Conservation (phyloP, 2,797 vertebrate genomes). For the Remorina albescens region DNA sequence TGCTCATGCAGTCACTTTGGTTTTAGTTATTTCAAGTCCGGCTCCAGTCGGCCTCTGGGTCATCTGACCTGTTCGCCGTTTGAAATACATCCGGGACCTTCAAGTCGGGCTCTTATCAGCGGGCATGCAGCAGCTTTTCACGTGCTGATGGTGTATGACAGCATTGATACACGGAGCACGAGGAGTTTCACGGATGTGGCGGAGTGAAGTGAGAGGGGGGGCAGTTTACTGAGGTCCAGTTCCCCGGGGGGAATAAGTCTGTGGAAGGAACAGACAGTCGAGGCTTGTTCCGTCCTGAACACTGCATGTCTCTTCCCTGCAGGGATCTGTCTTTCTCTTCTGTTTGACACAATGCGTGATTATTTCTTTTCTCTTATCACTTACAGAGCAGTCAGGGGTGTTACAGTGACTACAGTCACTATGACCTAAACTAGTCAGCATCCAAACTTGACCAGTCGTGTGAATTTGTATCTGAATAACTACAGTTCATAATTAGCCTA, state of each 20-base stretch:
- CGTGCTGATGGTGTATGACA: conserved; percentile 51
- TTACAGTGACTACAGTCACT: not conserved
- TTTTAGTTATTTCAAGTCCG: conserved; percentile 9
- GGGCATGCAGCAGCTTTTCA: conserved; percentile 11
- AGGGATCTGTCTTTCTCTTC: conserved; percentile 11
- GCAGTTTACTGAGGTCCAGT: conserved; percentile 48
- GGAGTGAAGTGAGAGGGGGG: conserved; percentile 47
- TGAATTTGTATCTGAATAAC: not conserved
- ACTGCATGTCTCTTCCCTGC: not conserved
- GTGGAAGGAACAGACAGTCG: conserved; percentile 27
- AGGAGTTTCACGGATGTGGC: conserved; percentile 46
- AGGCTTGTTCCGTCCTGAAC: conserved; percentile 31
- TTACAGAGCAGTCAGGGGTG: not conserved
- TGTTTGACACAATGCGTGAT: conserved; percentile 9
- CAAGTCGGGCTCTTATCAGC: not conserved
- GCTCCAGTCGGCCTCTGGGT: conserved; percentile 5
- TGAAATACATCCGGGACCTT: conserved; percentile 5
- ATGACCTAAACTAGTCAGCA: not conserved
- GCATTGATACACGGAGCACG: conserved; percentile 31
- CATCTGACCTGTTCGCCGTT: conserved; percentile 30
- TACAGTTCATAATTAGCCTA: not conserved
- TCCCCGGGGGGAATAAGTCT: conserved; percentile 56
- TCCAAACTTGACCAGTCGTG: not conserved
- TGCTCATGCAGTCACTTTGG: conserved; percentile 4
- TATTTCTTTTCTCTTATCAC: conserved; percentile 3